A percentile compares a stretch with the other conserved stretches of the same genome.
Evolutionary conservation across 2,797 vertebrate genomes (phyloP).

Genomic region (Heliangelus exortis): DNA sequence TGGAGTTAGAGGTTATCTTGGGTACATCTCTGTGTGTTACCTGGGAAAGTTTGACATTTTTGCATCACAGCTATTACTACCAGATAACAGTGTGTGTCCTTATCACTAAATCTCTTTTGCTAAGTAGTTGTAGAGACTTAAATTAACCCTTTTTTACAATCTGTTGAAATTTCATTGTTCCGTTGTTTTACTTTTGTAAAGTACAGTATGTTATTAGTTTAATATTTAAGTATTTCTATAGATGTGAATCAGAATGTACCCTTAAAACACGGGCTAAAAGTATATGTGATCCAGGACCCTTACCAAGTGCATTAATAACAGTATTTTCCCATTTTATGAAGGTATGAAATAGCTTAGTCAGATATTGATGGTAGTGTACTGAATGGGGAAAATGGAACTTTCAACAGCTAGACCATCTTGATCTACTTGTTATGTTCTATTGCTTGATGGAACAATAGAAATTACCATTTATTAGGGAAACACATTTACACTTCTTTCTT

Average conservation of each 20-base stretch:
- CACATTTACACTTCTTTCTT: neutral
- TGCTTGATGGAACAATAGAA: neutral
- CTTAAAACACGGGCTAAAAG: neutral
- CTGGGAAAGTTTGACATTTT: constrained; percentile 19
- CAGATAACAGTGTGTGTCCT: neutral
- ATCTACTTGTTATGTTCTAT: neutral
- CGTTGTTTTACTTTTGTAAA: neutral
- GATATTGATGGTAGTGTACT: neutral
- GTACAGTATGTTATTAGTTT: neutral
- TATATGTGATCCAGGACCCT: neutral
- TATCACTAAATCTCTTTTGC: constrained; percentile 18
- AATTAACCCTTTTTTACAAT: neutral
- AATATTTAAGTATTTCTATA: neutral
- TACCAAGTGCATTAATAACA: neutral
- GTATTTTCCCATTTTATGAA: neutral
- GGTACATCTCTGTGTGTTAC: neutral
- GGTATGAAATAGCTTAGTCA: neutral
- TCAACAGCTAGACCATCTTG: neutral
- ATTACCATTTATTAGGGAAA: neutral
- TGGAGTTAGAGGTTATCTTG: constrained; percentile 16
- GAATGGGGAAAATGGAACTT: neutral
- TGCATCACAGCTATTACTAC: neutral
- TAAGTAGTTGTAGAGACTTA: constrained; percentile 9
- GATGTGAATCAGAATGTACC: neutral
- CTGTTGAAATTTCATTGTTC: neutral